These are phyloP conservation scores for Malurus elegans DNA, from an alignment of 2,113 vertebrate genomes.

Conservation along the genomic window DNA sequence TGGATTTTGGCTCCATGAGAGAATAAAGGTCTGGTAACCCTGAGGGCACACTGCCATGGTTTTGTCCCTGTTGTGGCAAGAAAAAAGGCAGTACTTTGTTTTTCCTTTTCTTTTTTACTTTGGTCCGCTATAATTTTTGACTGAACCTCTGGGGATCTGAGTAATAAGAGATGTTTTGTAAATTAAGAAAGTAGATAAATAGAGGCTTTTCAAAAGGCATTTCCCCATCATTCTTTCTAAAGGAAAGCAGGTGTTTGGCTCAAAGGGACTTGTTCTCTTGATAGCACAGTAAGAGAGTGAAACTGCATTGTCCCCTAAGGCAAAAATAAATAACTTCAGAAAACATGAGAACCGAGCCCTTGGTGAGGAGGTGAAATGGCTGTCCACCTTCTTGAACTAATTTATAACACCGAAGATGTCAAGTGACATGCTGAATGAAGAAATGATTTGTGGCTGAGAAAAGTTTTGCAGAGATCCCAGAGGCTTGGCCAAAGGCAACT, in stretches of 20 bases:
- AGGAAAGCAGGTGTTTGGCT: constrained; percentile 68
- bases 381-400: constrained; percentile 50
- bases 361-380: constrained; percentile 22
- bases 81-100: neutral
- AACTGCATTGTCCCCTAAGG: constrained; percentile 52
- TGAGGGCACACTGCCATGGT: neutral
- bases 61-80: neutral
- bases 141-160: neutral
- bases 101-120: neutral
- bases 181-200: constrained; percentile 36
- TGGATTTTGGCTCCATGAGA: neutral
- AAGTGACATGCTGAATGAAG: constrained; percentile 30
- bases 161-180: constrained; percentile 14
- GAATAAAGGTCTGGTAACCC: neutral
- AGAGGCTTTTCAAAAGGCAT: constrained; percentile 15
- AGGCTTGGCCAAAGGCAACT: constrained; percentile 35
- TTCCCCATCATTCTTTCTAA: constrained; percentile 18
- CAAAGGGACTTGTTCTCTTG: constrained; percentile 51
- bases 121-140: neutral
- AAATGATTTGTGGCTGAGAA: constrained; percentile 51
- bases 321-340: constrained; percentile 60
- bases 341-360: constrained; percentile 35
- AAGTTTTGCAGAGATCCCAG: constrained; percentile 25
- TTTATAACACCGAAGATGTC: constrained; percentile 53
- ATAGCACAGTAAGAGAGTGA: neutral